These are phyloP conservation scores for Lutjanus argentimaculatus DNA, from an alignment of 2,797 vertebrate genomes.

Conservation along the genomic window DNA sequence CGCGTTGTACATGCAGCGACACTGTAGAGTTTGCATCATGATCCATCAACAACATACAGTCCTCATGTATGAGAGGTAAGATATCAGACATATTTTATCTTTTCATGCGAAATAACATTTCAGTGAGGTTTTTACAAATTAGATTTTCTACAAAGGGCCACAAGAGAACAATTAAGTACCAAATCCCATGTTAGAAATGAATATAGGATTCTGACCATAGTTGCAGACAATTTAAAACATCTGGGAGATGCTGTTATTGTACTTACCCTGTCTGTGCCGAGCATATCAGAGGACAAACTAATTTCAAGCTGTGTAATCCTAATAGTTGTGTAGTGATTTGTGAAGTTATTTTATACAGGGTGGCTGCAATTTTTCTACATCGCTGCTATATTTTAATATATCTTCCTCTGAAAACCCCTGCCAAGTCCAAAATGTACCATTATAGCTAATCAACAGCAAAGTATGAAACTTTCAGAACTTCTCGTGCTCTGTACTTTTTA, in stretches of 20 bases:
- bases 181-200: too few species aligned
- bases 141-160: background rate
- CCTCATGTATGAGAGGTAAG: background rate
- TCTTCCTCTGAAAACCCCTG: background rate
- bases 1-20: background rate
- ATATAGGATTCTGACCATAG: too few species aligned
- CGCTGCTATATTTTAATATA: background rate
- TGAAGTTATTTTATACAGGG: background rate
- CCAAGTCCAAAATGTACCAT: background rate
- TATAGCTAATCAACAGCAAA: background rate
- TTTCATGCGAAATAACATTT: background rate
- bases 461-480: background rate
- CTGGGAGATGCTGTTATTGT: background rate
- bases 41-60: too few species aligned
- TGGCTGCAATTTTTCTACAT: background rate
- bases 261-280: background rate
- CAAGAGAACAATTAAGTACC: too few species aligned
- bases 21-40: background rate
- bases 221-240: background rate
- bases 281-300: background rate
- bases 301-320: background rate
- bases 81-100: background rate
- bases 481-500: too few species aligned
- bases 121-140: background rate
- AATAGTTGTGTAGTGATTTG: background rate